These are phyloP conservation scores for Antheraea mylitta DNA, from an alignment of 1,140 invertebrate species.

Conservation along the genomic window DNA sequence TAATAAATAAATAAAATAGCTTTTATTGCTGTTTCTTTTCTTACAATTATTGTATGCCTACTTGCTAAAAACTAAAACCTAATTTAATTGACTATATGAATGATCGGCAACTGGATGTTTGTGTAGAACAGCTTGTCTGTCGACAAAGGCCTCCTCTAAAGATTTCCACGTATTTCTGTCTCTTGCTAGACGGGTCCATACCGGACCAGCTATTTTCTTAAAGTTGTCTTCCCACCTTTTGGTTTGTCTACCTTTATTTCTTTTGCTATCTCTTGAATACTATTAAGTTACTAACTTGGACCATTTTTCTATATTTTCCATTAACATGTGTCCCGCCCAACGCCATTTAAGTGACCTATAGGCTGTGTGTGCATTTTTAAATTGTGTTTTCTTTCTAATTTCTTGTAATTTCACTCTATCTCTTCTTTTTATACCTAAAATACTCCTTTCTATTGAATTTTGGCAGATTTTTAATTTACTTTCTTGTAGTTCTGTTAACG, in stretches of 20 bases:
- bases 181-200: too few relatives aligned
- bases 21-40: too few relatives aligned
- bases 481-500: constrained; percentile 20
- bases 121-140: too few relatives aligned
- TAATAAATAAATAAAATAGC: too few relatives aligned
- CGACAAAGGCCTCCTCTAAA: too few relatives aligned
- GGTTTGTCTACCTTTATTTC: too few relatives aligned
- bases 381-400: constrained; percentile 28
- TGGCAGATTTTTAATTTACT: constrained; percentile 27
- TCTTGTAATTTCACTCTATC: constrained; percentile 18
- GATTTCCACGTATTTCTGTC: too few relatives aligned
- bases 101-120: too few relatives aligned
- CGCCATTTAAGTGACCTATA: constrained; percentile 18
- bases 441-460: constrained; percentile 27
- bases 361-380: constrained; percentile 10
- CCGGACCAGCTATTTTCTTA: too few relatives aligned
- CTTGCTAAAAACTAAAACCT: too few relatives aligned
- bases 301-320: constrained; percentile 23
- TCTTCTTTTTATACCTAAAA: constrained; percentile 20
- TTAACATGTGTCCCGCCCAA: constrained; percentile 30
- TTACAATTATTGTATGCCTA: too few relatives aligned
- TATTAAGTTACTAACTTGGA: constrained; percentile 23
- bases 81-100: too few relatives aligned
- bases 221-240: constrained; percentile 17
- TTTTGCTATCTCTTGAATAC: constrained; percentile 22